phyloP scores from a whole-genome alignment of 2,113 vertebrate genomes.

The Boleophthalmus pectinirostris region DNA sequence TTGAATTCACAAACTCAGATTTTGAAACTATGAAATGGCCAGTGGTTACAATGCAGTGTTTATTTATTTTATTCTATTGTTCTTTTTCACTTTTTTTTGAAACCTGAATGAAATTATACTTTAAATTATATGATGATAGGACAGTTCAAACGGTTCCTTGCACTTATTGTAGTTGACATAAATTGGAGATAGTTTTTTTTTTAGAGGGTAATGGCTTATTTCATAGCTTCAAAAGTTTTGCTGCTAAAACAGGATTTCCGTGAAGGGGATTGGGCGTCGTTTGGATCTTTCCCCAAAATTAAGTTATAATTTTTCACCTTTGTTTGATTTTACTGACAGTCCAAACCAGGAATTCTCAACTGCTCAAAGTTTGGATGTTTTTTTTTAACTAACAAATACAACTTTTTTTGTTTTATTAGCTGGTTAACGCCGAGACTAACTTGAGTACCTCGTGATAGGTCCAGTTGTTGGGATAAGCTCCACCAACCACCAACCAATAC shows the following conservation, averaged over 20 bases:
- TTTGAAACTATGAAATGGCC: constrained; percentile 82
- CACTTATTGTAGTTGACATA: constrained; percentile 56
- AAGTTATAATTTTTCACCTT: constrained; percentile 20
- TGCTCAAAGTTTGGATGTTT: background rate
- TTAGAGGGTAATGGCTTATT: constrained; percentile 63
- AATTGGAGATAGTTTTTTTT: constrained; percentile 42
- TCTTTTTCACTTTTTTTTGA: constrained; percentile 10
- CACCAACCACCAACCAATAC: too few species aligned
- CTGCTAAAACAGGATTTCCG: constrained; percentile 79
- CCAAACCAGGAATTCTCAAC: background rate
- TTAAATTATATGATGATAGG: constrained; percentile 20
- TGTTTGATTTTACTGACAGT: background rate
- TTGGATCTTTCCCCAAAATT: constrained; percentile 55
- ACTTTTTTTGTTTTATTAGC: too few species aligned
- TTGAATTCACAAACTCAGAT: constrained; percentile 67
- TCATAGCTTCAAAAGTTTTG: constrained; percentile 82
- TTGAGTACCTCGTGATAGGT: too few species aligned
- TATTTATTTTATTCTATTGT: constrained; percentile 51
- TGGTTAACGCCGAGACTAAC: too few species aligned
- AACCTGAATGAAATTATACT: constrained; percentile 27
- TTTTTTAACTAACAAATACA: too few species aligned
- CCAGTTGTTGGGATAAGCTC: too few species aligned
- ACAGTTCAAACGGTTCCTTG: constrained; percentile 35
- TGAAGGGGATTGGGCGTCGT: constrained; percentile 55
- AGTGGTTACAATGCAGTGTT: constrained; percentile 66